Base-by-base conservation (phyloP, 2,113 vertebrate genomes). In the Panthera leo region DNA sequence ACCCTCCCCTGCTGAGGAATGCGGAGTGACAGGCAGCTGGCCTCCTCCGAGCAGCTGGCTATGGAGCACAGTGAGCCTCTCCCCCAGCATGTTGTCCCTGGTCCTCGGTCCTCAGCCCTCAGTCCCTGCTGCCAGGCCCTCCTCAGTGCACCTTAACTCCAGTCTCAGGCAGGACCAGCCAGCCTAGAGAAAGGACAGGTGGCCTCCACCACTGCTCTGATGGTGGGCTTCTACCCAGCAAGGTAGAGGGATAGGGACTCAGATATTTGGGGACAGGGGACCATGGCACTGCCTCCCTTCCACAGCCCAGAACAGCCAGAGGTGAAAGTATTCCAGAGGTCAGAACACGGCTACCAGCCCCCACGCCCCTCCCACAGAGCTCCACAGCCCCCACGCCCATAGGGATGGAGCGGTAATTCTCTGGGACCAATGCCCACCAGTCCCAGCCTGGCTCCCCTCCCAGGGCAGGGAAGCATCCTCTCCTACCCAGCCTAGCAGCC, bases 1-100 rank as follows among this genome's bases (percentile, higher is more conserved):
- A 96, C 13, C 2, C n/a, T 80, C 27, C 86, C 76, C 84, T 96
- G 97, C 82, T 45, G 87, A 97, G 95, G 97, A 98, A 98, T 97
- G 98, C 70, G 29, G 71, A 92, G 96, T 96, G 97, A 96, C 96
- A 95, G 96, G 91, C 61, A 39, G 68, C 13, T 3, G 80, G 89
- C 95, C 82, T 61, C 67, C 0, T 61, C 67, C 0, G 21, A 5
- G 67, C 73, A 34, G 90, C 92, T 39, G 89, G 75, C 73, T 53
- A 31, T 1, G 36, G 92, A 58, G 68, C 36, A 29, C 23, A 3
- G 53, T 0, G 36, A 53, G 82, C 45, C 34, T 67, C 36, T 11
- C 45, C 83, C 48, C 10, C 75, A 18, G 3, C n/a, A 31, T 36
- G 0, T 34, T 1, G 48, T 65, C 34, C 55, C 55, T 14, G 25